Evolutionary conservation across 1,140 invertebrate genomes (phyloP), one percentile per base, ranked within the genome.

Genomic region (Campoletis sonorensis): DNA sequence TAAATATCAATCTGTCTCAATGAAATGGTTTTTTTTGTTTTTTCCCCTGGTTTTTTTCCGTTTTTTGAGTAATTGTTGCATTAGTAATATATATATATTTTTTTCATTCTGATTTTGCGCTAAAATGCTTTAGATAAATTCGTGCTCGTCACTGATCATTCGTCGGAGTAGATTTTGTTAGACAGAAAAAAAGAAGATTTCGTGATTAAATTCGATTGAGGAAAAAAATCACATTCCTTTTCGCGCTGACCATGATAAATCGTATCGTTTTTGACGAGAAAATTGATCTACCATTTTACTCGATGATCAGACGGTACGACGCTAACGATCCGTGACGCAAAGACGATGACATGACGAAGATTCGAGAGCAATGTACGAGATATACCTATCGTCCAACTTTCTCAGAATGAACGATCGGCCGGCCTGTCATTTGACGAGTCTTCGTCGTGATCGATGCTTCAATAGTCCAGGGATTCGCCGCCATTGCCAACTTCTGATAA

Each of bases 261-360:
- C 61, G n/a, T 67, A 27, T 67, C 61, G 21, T 27, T 27, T 67
- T 27, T 4, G 23, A 30, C 61, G 61, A 26, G 23, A 67, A 67
- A 67, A 67, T 27, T n/a, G 23, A 67, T 2, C 61, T 67, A 15
- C 18, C 61, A 16, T 67, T 27, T 27, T 27, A 13, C n/a, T 67
- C 23, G 3, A 67, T 27, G 61, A 67, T 67, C 61, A 15, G 61
- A 67, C 23, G 3, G 23, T 23, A 13, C 23, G 61, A 67, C 61
- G 61, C 61, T 67, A 67, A 67, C 61, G 61, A 67, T 67, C 61
- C 61, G 23, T 67, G 61, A 67, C 4, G 10, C 61, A n/a, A 21
- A n/a, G 5, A 23, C 18, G 61, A 67, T 27, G 21, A 23, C 61
- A 15, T 67, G 61, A 67, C 61, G 61, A 27, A 27, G 23, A 67